Percentiles rank a stretch among this genome's conserved stretches.
These are phyloP conservation scores for Rotaria macrura DNA, from an alignment of 2,888 invertebrate genomes.

Conservation along the genomic window DNA sequence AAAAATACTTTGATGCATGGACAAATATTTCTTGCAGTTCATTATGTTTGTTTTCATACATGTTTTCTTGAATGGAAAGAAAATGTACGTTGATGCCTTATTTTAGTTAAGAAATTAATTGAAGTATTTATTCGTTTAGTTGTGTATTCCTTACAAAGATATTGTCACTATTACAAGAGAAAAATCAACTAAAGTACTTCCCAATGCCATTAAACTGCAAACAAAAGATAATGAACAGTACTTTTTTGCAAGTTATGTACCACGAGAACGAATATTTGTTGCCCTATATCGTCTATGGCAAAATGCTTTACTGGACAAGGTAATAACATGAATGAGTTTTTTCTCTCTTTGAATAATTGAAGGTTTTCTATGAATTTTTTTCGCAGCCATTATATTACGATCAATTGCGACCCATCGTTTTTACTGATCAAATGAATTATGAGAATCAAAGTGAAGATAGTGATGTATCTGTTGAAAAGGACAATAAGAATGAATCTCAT, in stretches of 20 bases:
- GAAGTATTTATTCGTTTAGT: not conserved
- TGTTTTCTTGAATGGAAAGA: not conserved
- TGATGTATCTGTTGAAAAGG: not conserved
- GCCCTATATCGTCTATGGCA: not conserved
- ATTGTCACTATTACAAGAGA: not conserved
- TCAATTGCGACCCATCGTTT: not conserved
- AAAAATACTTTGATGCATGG: not conserved
- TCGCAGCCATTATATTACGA: not conserved
- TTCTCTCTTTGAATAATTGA: no score
- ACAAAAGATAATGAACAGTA: not conserved
- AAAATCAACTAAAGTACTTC: not conserved
- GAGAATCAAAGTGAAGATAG: not conserved
- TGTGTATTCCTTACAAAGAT: not conserved
- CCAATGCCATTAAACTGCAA: slow-evolving; percentile 5
- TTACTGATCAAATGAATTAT: not conserved
- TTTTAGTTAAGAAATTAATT: not conserved
- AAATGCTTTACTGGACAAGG: not conserved
- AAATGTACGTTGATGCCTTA: not conserved
- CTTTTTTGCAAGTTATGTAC: not conserved
- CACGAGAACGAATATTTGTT: not conserved
- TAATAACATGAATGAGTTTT: not conserved
- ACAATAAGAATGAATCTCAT: not conserved
- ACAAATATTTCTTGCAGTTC: not conserved
- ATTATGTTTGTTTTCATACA: not conserved
- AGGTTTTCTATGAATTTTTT: not conserved